Conservation (phyloP, 2,797 vertebrate genomes). For the Phalloptychus januarius region DNA sequence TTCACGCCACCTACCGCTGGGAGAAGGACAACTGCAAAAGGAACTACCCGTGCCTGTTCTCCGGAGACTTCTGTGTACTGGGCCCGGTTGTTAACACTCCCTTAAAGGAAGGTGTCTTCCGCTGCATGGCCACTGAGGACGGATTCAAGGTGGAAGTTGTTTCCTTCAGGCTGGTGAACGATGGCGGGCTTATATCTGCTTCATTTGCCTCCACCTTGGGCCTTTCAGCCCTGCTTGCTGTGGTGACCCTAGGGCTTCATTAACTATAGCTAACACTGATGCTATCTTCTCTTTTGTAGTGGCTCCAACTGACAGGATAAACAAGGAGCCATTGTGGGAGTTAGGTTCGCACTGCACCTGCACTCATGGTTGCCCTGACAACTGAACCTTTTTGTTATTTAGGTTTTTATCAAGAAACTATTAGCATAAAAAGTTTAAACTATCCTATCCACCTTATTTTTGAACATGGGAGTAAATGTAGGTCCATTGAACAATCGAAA, state of each 20-base stretch:
- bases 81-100: slow-evolving; percentile 76
- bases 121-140: slow-evolving; percentile 84
- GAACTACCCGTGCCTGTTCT: slow-evolving; percentile 83
- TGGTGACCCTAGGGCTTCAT: slow-evolving; percentile 78
- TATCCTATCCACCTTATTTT: slow-evolving; percentile 19
- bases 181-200: slow-evolving; percentile 65
- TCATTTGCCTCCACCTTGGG: slow-evolving; percentile 74
- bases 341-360: slow-evolving; percentile 78
- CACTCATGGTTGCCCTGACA: slow-evolving; percentile 46
- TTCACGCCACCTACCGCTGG: slow-evolving; percentile 86
- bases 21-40: slow-evolving; percentile 81
- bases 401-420: slow-evolving; percentile 31
- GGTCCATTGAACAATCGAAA: not conserved
- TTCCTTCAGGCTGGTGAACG: slow-evolving; percentile 81
- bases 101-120: slow-evolving; percentile 82
- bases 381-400: slow-evolving; percentile 36
- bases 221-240: slow-evolving; percentile 75
- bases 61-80: slow-evolving; percentile 83
- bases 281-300: slow-evolving; percentile 66
- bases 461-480: not conserved
- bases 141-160: slow-evolving; percentile 85
- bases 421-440: slow-evolving; percentile 21
- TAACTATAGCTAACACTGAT: slow-evolving; percentile 75
- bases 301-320: slow-evolving; percentile 62
- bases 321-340: slow-evolving; percentile 62